Evolutionary conservation across 2,113 vertebrate species (phyloP), one percentile per base, ranked within the genome.

Genomic region (Rynchops niger): DNA sequence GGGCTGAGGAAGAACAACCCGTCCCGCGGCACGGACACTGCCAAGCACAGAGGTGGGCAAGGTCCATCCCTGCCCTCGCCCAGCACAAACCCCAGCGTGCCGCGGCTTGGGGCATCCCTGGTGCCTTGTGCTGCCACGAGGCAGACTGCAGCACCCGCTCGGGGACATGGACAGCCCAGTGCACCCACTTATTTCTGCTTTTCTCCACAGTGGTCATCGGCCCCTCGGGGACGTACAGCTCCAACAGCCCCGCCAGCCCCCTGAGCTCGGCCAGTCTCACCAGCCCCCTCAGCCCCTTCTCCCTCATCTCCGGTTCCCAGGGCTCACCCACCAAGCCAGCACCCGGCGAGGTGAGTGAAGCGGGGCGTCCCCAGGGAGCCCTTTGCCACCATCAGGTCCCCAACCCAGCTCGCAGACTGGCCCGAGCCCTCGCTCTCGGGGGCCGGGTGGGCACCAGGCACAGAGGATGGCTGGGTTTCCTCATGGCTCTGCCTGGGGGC

Each of bases 211-310:
- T 98, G 97, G 96, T 98, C 83, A 98, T 98, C 6, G 98, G 98
- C 67, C 97, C 99, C 52, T 98, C 98, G 0, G 98, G 99, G 42
- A 99, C 99, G 2, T 99, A 98, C 98, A 99, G 98, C 98, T 99
- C 99, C 97, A 99, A 99, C 98, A 99, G 99, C 98, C 99, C 99
- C 0, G 99, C 99, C 97, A 99, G 99, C 97, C 99, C 99, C 34
- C 98, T 99, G 97, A 99, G 99, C 98, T 99, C 99, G 0, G 97
- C 99, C 98, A 99, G 99, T 98, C 98, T 99, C 97, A 99, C 99
- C 96, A 99, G 99, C 84, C 99, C 99, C 32, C 98, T 99, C 97
- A 99, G 99, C 96, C 99, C 99, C 82, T 99, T 99, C 97, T 99
- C 99, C 30, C 98, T 99, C 69, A 97, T 99, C 93, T 99, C 99